These are phyloP conservation scores for Penaeus vannamei DNA, from an alignment of 1,140 invertebrate genomes.

Conservation along the genomic window DNA sequence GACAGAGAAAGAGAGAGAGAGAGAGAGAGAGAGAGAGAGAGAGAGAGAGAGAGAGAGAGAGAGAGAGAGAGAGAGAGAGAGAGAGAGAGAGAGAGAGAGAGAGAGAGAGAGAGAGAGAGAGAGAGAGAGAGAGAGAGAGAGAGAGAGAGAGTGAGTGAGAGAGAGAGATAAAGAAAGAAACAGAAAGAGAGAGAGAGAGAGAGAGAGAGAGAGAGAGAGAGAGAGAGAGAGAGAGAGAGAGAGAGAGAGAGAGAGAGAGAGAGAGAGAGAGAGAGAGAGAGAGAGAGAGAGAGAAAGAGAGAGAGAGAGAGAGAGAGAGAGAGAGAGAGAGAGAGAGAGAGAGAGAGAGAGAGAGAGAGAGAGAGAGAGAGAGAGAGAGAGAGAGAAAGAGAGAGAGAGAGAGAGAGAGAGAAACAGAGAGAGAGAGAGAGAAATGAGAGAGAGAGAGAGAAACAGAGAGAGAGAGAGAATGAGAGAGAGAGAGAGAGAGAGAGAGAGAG, in stretches of 20 bases:
- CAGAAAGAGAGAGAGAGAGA: background rate
- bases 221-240: constrained; percentile 11
- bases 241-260: background rate
- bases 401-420: background rate
- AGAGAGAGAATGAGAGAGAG: constrained; percentile 28
- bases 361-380: no score
- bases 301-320: rapidly evolving
- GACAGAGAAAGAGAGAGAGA: background rate
- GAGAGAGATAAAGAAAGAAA: no score
- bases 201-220: constrained; percentile 26
- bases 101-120: no score
- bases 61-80: no score
- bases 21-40: rapidly evolving
- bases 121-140: no score
- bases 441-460: constrained; percentile 5
- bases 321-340: rapidly evolving
- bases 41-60: rapidly evolving
- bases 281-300: background rate
- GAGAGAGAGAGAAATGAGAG: constrained; percentile 26
- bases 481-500: constrained; percentile 31
- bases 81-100: no score
- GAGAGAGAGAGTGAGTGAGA: background rate
- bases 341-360: no score
- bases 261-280: background rate
- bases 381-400: no score